Conservation (phyloP, 2,888 invertebrate species). For the Drosophila stalkeri region DNA sequence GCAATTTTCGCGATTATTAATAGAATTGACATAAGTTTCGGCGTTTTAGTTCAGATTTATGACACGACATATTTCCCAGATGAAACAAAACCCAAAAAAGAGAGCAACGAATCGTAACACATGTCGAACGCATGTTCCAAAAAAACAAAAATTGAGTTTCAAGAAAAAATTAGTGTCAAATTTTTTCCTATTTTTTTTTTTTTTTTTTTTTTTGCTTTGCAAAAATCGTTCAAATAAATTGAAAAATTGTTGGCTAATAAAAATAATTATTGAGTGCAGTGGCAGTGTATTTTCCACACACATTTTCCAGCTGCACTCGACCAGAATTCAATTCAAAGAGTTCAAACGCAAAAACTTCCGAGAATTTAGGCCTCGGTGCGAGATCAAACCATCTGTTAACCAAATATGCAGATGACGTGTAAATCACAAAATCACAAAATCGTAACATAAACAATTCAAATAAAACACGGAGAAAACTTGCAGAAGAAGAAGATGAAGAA, state of each 20-base stretch:
- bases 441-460: conserved; percentile 68
- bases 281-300: conserved; percentile 34
- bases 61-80: conserved; percentile 37
- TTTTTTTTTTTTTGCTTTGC: conserved; percentile 29
- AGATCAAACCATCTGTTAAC: conserved; percentile 76
- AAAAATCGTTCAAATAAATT: conserved; percentile 20
- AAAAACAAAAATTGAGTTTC: conserved; percentile 30
- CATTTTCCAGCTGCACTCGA: conserved; percentile 9
- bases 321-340: conserved; percentile 35
- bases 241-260: conserved; percentile 43
- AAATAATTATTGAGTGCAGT: conserved; percentile 43
- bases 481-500: conserved; percentile 7
- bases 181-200: conserved; percentile 15
- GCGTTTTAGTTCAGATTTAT: conserved; percentile 59
- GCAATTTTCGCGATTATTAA: conserved; percentile 52
- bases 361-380: conserved; percentile 40
- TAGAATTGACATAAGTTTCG: conserved; percentile 77
- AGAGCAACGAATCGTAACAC: conserved; percentile 42
- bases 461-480: conserved; percentile 1
- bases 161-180: conserved; percentile 68
- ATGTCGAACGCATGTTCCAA: conserved; percentile 74
- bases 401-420: conserved; percentile 69
- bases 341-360: conserved; percentile 68
- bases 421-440: conserved; percentile 50
- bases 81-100: conserved; percentile 37